These are phyloP conservation scores for Cebus imitator DNA, from an alignment of 2,113 vertebrate species.

Conservation along the genomic window DNA sequence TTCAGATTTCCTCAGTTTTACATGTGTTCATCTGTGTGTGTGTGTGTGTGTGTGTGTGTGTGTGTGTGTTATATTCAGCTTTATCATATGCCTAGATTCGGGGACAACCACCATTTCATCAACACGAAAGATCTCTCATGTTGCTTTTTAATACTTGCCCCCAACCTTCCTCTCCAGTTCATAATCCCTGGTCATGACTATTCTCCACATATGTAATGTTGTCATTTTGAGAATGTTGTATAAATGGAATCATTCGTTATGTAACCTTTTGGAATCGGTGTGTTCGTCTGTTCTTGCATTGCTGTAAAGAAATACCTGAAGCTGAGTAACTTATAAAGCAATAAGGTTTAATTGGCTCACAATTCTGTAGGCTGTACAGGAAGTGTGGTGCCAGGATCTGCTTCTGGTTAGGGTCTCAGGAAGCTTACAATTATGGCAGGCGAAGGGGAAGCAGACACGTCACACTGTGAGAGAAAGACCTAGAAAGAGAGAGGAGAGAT, in stretches of 20 bases:
- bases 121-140: background rate
- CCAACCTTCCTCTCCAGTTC: background rate
- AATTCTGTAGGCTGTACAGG: too few species aligned
- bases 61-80: background rate
- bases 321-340: too few species aligned
- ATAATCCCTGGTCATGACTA: background rate
- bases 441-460: too few species aligned
- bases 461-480: too few species aligned
- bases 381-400: too few species aligned
- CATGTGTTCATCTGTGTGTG: background rate
- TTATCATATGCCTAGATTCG: background rate
- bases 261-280: background rate
- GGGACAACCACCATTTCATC: background rate
- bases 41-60: background rate
- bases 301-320: too few species aligned
- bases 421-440: too few species aligned
- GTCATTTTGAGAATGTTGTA: too few species aligned
- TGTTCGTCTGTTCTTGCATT: too few species aligned
- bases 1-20: background rate
- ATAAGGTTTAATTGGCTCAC: too few species aligned
- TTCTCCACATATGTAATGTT: background rate
- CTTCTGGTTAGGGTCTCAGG: too few species aligned
- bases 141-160: background rate
- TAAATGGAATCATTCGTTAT: background rate
- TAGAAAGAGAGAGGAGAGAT: too few species aligned